Evolutionary conservation across 2,888 invertebrate species (phyloP).

Genomic region (Automeris io): DNA sequence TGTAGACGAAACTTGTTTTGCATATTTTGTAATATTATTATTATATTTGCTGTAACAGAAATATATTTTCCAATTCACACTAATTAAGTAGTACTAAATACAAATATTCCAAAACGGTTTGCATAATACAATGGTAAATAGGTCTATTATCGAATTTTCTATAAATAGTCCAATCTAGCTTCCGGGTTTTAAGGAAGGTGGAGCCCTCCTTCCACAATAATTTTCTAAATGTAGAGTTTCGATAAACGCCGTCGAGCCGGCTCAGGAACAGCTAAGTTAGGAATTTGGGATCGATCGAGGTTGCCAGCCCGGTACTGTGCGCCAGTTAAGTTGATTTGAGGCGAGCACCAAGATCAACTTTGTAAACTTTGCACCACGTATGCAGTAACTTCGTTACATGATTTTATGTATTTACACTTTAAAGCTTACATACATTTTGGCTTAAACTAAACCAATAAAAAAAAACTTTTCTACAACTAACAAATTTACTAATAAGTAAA

Average conservation of each 20-base stretch:
- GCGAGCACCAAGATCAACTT: slow-evolving; percentile 30
- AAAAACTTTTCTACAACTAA: too few relatives aligned
- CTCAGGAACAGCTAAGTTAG: slow-evolving; percentile 16
- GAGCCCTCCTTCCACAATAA: background rate
- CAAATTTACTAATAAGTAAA: too few relatives aligned
- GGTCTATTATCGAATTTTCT: background rate
- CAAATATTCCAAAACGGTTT: too few relatives aligned
- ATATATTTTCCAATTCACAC: too few relatives aligned
- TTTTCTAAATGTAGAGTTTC: background rate
- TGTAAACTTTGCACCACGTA: slow-evolving; percentile 28
- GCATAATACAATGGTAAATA: too few relatives aligned
- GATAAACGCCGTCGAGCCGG: slow-evolving; percentile 3
- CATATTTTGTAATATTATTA: too few relatives aligned
- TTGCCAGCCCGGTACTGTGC: slow-evolving; percentile 31
- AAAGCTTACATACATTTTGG: too few relatives aligned
- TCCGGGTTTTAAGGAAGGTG: background rate
- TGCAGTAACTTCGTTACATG: background rate
- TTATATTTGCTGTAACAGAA: too few relatives aligned
- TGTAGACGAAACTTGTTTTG: too few relatives aligned
- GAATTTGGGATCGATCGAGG: slow-evolving; percentile 27
- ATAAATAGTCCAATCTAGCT: background rate
- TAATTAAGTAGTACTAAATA: too few relatives aligned
- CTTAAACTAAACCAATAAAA: too few relatives aligned
- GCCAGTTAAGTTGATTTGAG: slow-evolving; percentile 41
- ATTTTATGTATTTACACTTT: too few relatives aligned